Conservation (phyloP, 2,113 vertebrate genomes). For the Sylvilagus bachmani region DNA sequence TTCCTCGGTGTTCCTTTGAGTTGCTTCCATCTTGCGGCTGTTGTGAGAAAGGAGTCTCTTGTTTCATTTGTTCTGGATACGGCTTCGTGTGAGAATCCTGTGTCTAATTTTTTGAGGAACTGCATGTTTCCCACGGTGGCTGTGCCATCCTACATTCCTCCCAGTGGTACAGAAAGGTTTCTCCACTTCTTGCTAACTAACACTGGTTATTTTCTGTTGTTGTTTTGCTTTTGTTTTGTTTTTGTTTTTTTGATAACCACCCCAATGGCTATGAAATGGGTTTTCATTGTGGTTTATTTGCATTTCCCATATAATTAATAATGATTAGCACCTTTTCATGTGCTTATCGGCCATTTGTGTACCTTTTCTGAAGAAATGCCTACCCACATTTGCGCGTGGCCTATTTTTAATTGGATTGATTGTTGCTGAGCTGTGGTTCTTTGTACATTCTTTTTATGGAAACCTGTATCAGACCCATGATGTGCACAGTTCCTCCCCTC, state of each 20-base stretch:
- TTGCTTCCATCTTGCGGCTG: too few species aligned
- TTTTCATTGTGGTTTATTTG: background rate
- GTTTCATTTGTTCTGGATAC: background rate
- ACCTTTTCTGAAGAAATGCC: conserved; percentile 22
- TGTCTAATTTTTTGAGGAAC: background rate
- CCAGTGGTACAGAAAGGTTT: background rate
- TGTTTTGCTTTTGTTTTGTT: background rate
- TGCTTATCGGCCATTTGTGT: background rate
- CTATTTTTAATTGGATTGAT: background rate
- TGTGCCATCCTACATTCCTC: background rate
- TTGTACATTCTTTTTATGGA: background rate
- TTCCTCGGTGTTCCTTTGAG: too few species aligned
- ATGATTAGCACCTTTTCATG: background rate
- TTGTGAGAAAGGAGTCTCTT: background rate
- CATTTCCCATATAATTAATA: background rate
- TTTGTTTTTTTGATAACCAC: background rate
- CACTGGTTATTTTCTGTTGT: background rate
- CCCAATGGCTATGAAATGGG: background rate
- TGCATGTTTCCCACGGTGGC: background rate
- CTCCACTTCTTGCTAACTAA: background rate
- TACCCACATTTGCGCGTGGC: background rate
- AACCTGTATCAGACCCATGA: background rate
- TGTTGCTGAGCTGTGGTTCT: conserved; percentile 12
- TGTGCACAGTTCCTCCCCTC: background rate
- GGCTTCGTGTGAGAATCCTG: background rate